Conservation (phyloP, 2,797 vertebrate genomes). For the Synaphobranchus kaupii region DNA sequence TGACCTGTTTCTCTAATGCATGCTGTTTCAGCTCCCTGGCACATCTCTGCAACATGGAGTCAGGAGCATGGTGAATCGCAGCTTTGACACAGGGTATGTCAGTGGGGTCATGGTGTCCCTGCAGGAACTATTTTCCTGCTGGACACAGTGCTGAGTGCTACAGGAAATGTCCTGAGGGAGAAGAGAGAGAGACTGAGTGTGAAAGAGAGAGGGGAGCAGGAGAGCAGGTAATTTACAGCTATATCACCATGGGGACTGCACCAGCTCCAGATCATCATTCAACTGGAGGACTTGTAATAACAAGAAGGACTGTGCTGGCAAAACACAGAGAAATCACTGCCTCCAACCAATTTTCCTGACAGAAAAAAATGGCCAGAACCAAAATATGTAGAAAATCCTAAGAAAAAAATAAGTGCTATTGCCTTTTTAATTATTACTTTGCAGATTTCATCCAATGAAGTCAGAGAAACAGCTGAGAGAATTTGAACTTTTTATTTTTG, state of each 20-base stretch:
- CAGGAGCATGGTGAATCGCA: background rate
- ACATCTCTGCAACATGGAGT: background rate
- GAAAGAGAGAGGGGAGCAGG: slow-evolving; percentile 30
- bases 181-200: slow-evolving; percentile 27
- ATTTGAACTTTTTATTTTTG: background rate
- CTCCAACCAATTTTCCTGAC: background rate
- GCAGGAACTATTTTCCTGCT: background rate
- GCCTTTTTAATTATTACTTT: too few relatives aligned
- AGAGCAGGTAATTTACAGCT: slow-evolving; percentile 53
- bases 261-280: slow-evolving; percentile 45
- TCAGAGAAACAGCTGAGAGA: too few relatives aligned
- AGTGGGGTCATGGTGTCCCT: background rate
- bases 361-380: too few relatives aligned
- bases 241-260: slow-evolving; percentile 46
- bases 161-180: background rate
- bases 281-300: slow-evolving; percentile 48
- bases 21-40: background rate
- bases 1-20: background rate
- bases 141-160: background rate
- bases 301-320: slow-evolving; percentile 56
- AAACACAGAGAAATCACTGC: slow-evolving; percentile 24
- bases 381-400: too few relatives aligned
- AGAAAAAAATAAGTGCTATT: too few relatives aligned
- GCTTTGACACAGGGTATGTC: background rate
- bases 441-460: too few relatives aligned